Conservation (phyloP, 2,797 vertebrate genomes). For the Enteromius afrohamiltoni region DNA sequence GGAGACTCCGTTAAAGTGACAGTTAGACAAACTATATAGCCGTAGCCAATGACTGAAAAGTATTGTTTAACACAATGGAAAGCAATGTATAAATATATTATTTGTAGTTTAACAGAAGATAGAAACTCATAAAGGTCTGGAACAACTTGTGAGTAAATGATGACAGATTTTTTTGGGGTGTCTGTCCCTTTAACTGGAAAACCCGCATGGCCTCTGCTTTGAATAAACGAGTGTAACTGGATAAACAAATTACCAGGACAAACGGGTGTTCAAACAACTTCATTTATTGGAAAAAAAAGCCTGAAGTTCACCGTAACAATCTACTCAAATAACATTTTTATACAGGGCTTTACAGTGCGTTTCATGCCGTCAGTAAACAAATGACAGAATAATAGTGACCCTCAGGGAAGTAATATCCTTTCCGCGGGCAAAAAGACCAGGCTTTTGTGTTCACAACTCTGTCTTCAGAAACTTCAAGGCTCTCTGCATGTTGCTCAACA, state of each 20-base stretch:
- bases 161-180: not conserved
- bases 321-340: conserved; percentile 41
- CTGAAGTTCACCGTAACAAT: conserved; percentile 37
- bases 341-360: conserved; percentile 68
- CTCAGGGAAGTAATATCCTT: conserved; percentile 18
- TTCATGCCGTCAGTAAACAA: conserved; percentile 62
- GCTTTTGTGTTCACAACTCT: conserved; percentile 81
- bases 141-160: not conserved
- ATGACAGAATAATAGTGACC: conserved; percentile 29
- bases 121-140: not conserved
- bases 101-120: not conserved
- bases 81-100: not conserved
- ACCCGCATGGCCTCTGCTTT: conserved; percentile 10
- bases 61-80: not conserved
- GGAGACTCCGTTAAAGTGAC: conserved; percentile 26
- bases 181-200: conserved; percentile 7
- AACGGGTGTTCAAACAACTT: conserved; percentile 42
- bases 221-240: conserved; percentile 5
- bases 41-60: not conserved
- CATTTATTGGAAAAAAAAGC: conserved; percentile 67
- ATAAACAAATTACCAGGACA: not conserved
- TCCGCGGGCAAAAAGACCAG: not conserved
- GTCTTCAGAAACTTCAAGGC: conserved; percentile 90
- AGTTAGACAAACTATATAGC: not conserved
- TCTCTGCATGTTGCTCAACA: conserved; percentile 87